Conservation (phyloP, 2,888 invertebrate species). For the Hecatera dysodea region DNA sequence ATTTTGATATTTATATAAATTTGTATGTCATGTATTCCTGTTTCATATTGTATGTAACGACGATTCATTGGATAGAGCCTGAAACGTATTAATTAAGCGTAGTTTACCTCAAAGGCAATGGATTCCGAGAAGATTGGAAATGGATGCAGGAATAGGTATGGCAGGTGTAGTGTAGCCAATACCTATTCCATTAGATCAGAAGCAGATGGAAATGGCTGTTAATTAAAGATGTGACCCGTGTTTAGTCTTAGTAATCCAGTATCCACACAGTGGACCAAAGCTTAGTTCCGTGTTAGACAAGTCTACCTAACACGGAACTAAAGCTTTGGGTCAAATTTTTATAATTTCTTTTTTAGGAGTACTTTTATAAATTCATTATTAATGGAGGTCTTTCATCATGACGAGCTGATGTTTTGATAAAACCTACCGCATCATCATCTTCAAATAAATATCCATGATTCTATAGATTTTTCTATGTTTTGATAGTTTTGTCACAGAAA, state of each 20-base stretch:
- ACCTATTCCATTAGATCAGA: slow-evolving; percentile 20
- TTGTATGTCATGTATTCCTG: not conserved
- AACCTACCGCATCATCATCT: not conserved
- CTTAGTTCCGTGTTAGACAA: no score
- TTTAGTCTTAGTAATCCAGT: slow-evolving; percentile 19
- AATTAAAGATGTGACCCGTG: slow-evolving; percentile 29
- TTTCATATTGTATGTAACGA: slow-evolving; percentile 14
- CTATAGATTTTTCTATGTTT: no score
- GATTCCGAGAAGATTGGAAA: slow-evolving; percentile 44
- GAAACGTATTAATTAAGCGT: slow-evolving; percentile 51
- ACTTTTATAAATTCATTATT: not conserved
- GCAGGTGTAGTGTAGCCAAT: slow-evolving; percentile 28
- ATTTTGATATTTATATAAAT: not conserved
- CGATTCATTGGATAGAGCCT: slow-evolving; percentile 21
- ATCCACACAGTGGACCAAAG: no score
- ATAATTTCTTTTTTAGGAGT: not conserved
- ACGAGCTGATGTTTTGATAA: no score
- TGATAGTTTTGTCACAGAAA: no score
- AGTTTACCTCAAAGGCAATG: slow-evolving; percentile 49
- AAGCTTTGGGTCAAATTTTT: not conserved
- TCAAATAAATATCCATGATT: not conserved
- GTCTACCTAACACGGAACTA: not conserved
- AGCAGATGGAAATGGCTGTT: slow-evolving; percentile 22
- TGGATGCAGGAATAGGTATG: slow-evolving; percentile 28
- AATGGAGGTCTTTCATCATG: not conserved